These are phyloP conservation scores for Orthonychiurus folsomi DNA, from an alignment of 2,888 invertebrate genomes.

Conservation along the genomic window DNA sequence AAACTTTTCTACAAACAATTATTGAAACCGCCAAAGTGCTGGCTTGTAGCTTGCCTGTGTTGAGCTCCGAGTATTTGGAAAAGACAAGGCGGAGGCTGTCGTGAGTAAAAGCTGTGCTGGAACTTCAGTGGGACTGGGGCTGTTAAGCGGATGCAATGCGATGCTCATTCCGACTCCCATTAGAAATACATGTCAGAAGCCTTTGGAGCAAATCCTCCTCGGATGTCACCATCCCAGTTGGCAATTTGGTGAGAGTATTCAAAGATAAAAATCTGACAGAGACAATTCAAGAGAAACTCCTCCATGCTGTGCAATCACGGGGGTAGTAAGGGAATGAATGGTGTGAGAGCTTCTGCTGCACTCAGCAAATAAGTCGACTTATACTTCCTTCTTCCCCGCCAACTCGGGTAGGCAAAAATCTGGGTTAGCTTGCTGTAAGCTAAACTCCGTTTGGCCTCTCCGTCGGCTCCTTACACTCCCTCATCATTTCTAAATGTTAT, in stretches of 20 bases:
- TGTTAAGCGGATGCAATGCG: background rate
- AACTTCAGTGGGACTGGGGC: too few relatives aligned
- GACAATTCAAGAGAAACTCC: constrained; percentile 6
- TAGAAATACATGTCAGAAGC: background rate
- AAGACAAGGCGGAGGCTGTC: too few relatives aligned
- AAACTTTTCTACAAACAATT: too few relatives aligned
- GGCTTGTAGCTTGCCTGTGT: too few relatives aligned
- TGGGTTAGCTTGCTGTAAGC: background rate
- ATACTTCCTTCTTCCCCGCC: too few relatives aligned
- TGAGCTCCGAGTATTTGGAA: too few relatives aligned
- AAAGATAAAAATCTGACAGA: constrained; percentile 7
- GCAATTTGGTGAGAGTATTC: constrained; percentile 1
- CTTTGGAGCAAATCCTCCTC: background rate
- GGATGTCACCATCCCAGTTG: background rate
- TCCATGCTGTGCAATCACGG: background rate
- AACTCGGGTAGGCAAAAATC: background rate
- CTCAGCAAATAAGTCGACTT: constrained; percentile 1
- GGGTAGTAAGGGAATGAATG: background rate
- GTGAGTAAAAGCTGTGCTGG: too few relatives aligned
- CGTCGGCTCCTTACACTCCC: background rate
- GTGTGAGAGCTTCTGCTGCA: background rate
- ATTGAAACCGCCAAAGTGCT: too few relatives aligned
- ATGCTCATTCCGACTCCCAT: background rate
- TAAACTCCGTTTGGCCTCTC: background rate
- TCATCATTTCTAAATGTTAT: constrained; percentile 1